Base-by-base conservation (phyloP, 2,797 vertebrate genomes). In the Pseudopleuronectes americanus region DNA sequence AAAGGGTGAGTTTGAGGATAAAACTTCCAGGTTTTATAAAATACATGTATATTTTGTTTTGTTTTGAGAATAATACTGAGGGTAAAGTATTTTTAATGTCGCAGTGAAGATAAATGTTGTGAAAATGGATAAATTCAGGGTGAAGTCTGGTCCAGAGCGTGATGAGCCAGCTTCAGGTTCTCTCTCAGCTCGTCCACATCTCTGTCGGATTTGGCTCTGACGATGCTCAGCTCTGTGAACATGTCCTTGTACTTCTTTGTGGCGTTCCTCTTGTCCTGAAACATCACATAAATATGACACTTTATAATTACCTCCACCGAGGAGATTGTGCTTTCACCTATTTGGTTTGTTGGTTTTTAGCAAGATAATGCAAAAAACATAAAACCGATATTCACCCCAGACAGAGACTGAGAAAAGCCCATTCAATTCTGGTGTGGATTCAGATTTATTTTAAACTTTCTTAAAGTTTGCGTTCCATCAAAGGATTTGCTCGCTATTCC, bases 181-280 rank as follows among this genome's bases (percentile, higher is more conserved):
- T 94, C 91, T 59, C 85, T 88, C 71, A 95, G 88, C 28, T 89
- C 83, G 2, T 81, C 87, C 17, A 80, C 26, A 22, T 94, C 90
- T 49, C 66, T 31, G 74, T 91, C 76, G 0, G 88, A 54, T 57
- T 82, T 89, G 22, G 87, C 89, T 59, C 84, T 89, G 6, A 79
- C 38, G 53, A 84, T 49, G 69, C 81, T 92, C 74, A 93, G 87
- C 86, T 94, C 92, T 0, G 76, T 74, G 60, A 79, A 81, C 52
- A 87, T 59, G 65, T 92, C 90, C 66, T 92, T 89, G 74, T 84
- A 86, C 60, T 84, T 91, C 79, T 91, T 89, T 0, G 84, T 64
- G 0, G 81, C 84, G 13, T 68, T 83, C 57, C 86, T 92, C 68
- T 91, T 90, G 57, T 93, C 93, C 94, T 95, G 68, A 1, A 58